Percentiles rank a stretch among this genome's conserved stretches.
phyloP scores from a whole-genome alignment of 2,888 invertebrate genomes.

The Mythimna lalbum region DNA sequence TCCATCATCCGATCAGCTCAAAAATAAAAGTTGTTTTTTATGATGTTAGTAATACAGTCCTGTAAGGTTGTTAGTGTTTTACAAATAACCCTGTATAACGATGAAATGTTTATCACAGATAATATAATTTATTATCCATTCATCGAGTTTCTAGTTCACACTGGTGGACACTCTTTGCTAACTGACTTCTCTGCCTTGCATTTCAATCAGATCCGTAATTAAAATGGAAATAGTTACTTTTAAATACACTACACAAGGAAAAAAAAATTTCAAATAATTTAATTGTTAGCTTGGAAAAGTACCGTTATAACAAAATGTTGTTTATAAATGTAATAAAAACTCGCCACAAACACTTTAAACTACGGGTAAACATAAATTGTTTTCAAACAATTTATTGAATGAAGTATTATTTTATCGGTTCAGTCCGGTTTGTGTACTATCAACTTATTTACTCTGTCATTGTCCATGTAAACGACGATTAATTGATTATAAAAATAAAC shows the following conservation, averaged over 20 bases:
- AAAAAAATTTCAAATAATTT: not conserved
- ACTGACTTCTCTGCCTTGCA: not conserved
- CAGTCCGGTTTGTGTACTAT: constrained; percentile 15
- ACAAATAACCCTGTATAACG: too few species aligned
- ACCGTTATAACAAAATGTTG: not conserved
- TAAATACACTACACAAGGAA: not conserved
- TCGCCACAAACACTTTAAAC: not conserved
- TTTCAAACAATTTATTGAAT: constrained; percentile 7
- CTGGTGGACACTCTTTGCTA: too few species aligned
- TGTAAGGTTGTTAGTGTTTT: too few species aligned
- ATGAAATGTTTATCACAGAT: too few species aligned
- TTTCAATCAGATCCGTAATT: not conserved
- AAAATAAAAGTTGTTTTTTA: too few species aligned
- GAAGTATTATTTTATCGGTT: constrained; percentile 11
- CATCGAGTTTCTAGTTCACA: too few species aligned
- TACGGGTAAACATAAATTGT: constrained; percentile 7
- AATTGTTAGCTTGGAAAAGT: not conserved
- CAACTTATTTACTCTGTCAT: constrained; percentile 19
- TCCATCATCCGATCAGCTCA: too few species aligned
- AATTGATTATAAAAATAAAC: constrained; percentile 5
- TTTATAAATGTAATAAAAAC: not conserved
- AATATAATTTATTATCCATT: too few species aligned
- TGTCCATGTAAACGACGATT: constrained; percentile 2
- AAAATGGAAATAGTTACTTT: not conserved
- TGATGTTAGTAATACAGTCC: too few species aligned